Conservation (phyloP, 2,797 vertebrate species). For the Peromyscus aztecus region DNA sequence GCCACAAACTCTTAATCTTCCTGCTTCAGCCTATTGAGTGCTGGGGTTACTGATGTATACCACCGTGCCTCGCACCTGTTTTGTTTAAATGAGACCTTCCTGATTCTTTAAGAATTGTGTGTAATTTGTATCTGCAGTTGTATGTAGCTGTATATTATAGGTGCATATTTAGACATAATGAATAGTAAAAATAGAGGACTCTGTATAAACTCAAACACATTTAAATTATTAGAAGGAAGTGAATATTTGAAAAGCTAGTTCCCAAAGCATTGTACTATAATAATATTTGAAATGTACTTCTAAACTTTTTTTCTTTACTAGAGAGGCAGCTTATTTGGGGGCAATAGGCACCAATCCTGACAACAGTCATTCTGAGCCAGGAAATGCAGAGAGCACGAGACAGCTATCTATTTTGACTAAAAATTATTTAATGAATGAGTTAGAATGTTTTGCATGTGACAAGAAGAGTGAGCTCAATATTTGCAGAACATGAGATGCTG, state of each 20-base stretch:
- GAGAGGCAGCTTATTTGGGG: neutral
- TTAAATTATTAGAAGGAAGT: neutral
- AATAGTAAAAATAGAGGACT: conserved; percentile 16
- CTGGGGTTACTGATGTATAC: neutral
- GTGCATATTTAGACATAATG: neutral
- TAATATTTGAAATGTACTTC: conserved; percentile 25
- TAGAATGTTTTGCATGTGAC: neutral
- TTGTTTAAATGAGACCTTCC: neutral
- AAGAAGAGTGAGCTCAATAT: conserved; percentile 11
- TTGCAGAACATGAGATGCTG: neutral
- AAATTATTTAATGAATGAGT: neutral
- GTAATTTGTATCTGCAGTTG: neutral
- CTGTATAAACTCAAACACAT: neutral
- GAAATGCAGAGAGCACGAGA: neutral
- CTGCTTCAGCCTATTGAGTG: neutral
- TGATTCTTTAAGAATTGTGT: conserved; percentile 18
- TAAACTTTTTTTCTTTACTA: neutral
- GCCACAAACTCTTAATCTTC: neutral
- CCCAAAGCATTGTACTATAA: neutral
- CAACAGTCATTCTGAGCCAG: neutral
- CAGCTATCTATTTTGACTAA: neutral
- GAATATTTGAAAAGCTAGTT: conserved; percentile 35
- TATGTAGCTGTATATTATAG: neutral
- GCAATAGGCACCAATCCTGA: neutral
- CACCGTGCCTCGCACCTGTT: neutral